These are phyloP conservation scores for Ochropacha duplaris DNA, from an alignment of 2,888 invertebrate genomes.

Conservation along the genomic window DNA sequence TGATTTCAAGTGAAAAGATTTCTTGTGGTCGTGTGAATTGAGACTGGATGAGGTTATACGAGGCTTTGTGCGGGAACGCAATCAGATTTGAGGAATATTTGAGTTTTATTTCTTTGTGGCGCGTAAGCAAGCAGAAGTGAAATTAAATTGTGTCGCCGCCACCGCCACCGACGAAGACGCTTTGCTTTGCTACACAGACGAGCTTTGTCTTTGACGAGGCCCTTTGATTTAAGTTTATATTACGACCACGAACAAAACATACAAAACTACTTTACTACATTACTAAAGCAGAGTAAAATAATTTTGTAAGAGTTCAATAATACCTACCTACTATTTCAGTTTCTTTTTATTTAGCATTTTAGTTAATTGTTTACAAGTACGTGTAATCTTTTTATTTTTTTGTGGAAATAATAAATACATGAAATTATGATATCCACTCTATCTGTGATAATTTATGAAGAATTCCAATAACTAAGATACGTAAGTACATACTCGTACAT, in stretches of 20 bases:
- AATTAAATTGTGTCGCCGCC: conserved; percentile 46
- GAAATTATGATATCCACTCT: background rate
- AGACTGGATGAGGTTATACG: background rate
- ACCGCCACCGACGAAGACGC: conserved; percentile 14
- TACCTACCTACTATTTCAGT: background rate
- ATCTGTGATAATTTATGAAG: too few relatives aligned
- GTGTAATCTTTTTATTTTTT: background rate
- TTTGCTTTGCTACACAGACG: conserved; percentile 32
- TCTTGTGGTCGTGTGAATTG: conserved; percentile 4
- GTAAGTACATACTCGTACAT: too few relatives aligned
- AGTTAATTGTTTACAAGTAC: background rate
- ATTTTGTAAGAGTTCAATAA: background rate
- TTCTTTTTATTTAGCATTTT: background rate
- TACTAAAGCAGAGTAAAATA: background rate
- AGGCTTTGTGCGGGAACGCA: conserved; percentile 13
- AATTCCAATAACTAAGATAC: too few relatives aligned
- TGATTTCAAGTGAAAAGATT: conserved; percentile 15
- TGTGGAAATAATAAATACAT: background rate
- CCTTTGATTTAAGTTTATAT: conserved; percentile 23
- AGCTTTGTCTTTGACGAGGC: conserved; percentile 37
- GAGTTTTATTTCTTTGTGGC: conserved; percentile 36
- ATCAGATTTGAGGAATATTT: conserved; percentile 32
- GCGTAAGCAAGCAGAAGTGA: conserved; percentile 38
- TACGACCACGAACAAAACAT: background rate
- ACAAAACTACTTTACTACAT: background rate